phyloP scores from a whole-genome alignment of 2,113 vertebrate species.

The Pholis gunnellus region DNA sequence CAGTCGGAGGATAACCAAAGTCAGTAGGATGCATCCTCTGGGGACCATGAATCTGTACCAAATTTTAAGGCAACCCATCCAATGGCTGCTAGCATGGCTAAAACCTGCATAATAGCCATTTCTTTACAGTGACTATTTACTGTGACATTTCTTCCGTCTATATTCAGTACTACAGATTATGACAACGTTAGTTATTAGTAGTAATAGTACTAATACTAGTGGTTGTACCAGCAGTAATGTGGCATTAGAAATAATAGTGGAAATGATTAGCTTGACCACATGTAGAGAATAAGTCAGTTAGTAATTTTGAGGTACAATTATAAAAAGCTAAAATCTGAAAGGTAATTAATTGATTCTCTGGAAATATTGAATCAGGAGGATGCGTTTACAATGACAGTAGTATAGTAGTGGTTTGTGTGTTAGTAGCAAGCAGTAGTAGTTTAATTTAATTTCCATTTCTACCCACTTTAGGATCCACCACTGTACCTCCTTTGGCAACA shows the following conservation, averaged over 20 bases:
- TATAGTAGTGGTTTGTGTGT: background rate
- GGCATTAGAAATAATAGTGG: background rate
- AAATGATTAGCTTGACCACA: background rate
- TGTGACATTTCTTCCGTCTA: too few species aligned
- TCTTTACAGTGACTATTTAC: background rate
- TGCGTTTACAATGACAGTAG: background rate
- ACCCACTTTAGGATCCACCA: conserved; percentile 61
- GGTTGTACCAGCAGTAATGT: background rate
- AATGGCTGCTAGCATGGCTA: background rate
- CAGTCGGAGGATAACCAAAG: too few species aligned
- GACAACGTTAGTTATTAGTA: background rate
- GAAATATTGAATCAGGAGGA: background rate
- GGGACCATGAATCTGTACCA: background rate
- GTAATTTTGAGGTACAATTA: background rate
- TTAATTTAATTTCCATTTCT: background rate
- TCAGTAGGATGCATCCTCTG: background rate
- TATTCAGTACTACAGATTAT: too few species aligned
- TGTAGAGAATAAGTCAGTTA: background rate
- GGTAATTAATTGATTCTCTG: background rate
- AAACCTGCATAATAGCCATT: background rate
- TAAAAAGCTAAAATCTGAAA: background rate
- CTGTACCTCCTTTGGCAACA: conserved; percentile 46
- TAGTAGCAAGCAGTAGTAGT: background rate
- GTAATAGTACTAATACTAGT: background rate
- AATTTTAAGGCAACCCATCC: background rate